phyloP scores from a whole-genome alignment of 2,113 vertebrate species.

The Cephalopterus ornatus region DNA sequence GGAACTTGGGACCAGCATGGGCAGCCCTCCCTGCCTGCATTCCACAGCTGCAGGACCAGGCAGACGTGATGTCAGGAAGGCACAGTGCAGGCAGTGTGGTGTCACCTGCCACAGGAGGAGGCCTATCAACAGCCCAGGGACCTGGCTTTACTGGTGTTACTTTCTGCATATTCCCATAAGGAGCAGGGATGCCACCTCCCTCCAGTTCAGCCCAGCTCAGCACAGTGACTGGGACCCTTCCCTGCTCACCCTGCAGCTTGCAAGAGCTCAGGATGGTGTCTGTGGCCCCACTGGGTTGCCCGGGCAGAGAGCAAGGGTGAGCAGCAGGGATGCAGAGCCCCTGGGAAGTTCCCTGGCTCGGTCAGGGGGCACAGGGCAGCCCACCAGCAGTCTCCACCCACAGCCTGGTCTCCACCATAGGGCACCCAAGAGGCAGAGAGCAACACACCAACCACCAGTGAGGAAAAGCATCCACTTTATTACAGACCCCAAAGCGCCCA shows the following conservation, averaged over 20 bases:
- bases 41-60: not conserved
- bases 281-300: fast-evolving
- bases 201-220: not conserved
- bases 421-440: not conserved
- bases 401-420: fast-evolving
- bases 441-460: not conserved
- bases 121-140: not conserved
- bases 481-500: conserved; percentile 49
- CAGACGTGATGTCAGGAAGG: not conserved
- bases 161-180: not conserved
- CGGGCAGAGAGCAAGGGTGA: fast-evolving
- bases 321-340: not conserved
- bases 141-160: not conserved
- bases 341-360: not conserved
- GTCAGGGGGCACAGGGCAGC: fast-evolving
- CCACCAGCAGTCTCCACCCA: not conserved
- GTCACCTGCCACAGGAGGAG: not conserved
- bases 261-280: not conserved
- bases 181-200: not conserved
- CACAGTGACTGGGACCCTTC: fast-evolving
- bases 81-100: not conserved
- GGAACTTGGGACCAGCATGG: not conserved
- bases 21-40: not conserved
- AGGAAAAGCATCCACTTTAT: conserved; percentile 71
- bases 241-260: fast-evolving